Percentiles rank a stretch among this genome's conserved stretches.
Conservation (phyloP, 2,113 vertebrate species). For the Protomyctophum bolini region DNA sequence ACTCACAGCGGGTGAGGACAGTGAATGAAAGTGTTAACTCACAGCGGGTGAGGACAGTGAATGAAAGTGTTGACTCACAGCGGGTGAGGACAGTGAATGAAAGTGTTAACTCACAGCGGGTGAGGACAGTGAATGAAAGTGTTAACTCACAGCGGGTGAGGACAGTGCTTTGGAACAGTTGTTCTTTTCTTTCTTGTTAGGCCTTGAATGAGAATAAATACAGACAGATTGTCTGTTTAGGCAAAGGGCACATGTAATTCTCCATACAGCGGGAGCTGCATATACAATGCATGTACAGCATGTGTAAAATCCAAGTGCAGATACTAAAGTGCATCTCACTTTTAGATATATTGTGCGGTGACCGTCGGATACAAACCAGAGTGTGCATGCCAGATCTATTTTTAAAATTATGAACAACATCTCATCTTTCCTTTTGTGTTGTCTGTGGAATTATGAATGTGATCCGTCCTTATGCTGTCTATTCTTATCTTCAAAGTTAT, state of each 20-base stretch:
- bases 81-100: too few species aligned
- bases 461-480: background rate
- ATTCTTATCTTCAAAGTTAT: background rate
- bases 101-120: constrained; percentile 45
- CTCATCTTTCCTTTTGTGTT: background rate
- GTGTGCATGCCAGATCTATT: background rate
- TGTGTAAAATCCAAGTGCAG: constrained; percentile 1
- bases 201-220: constrained; percentile 33
- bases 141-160: constrained; percentile 31
- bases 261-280: constrained; percentile 28
- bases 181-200: constrained; percentile 2
- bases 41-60: too few species aligned
- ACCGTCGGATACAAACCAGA: background rate
- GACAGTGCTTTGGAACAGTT: constrained; percentile 23
- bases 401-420: background rate
- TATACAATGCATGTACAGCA: constrained; percentile 22
- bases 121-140: constrained; percentile 40
- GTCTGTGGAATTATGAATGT: background rate
- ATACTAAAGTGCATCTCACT: constrained; percentile 16
- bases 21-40: constrained; percentile 43
- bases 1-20: too few species aligned
- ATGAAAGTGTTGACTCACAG: constrained; percentile 43
- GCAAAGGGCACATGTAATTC: constrained; percentile 19
- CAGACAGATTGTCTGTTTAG: constrained; percentile 35
- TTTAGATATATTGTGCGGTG: constrained; percentile 2